Percentiles rank a stretch among this genome's conserved stretches.
These are phyloP conservation scores for Myotis yumanensis DNA, from an alignment of 2,113 vertebrate genomes.

Conservation along the genomic window DNA sequence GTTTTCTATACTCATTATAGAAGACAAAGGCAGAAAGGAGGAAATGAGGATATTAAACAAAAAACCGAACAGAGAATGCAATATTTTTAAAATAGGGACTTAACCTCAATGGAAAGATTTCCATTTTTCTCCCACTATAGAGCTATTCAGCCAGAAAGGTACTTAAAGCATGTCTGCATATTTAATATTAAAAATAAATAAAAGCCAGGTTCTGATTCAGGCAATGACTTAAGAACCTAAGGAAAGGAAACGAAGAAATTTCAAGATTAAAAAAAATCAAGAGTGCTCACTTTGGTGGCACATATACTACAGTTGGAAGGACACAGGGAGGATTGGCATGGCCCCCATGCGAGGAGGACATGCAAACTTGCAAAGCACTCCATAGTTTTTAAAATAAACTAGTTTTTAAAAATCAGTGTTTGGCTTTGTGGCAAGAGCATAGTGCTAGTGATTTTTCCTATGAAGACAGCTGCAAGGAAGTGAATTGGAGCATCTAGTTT, in stretches of 20 bases:
- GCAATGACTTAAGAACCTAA: neutral
- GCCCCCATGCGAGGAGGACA: neutral
- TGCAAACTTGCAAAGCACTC: neutral
- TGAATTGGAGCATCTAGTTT: no score
- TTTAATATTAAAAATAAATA: conserved; percentile 60
- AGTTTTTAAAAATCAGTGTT: no score
- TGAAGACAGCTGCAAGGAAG: no score
- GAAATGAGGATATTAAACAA: conserved; percentile 48
- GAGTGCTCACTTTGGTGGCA: neutral
- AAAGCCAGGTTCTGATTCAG: conserved; percentile 40
- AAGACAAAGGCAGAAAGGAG: conserved; percentile 57
- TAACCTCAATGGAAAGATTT: conserved; percentile 19
- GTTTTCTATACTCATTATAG: conserved; percentile 42
- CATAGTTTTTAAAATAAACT: neutral
- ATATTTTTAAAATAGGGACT: conserved; percentile 54
- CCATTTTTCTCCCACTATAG: neutral
- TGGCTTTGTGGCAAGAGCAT: no score
- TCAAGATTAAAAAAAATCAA: neutral
- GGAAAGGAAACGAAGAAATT: neutral
- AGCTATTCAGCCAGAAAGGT: conserved; percentile 63
- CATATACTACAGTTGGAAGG: neutral
- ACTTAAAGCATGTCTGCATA: conserved; percentile 52
- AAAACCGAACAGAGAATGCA: conserved; percentile 36
- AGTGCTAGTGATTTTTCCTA: no score
- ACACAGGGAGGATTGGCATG: neutral